Evolutionary conservation across 2,797 vertebrate genomes (phyloP).

Genomic region (Synanceia verrucosa): DNA sequence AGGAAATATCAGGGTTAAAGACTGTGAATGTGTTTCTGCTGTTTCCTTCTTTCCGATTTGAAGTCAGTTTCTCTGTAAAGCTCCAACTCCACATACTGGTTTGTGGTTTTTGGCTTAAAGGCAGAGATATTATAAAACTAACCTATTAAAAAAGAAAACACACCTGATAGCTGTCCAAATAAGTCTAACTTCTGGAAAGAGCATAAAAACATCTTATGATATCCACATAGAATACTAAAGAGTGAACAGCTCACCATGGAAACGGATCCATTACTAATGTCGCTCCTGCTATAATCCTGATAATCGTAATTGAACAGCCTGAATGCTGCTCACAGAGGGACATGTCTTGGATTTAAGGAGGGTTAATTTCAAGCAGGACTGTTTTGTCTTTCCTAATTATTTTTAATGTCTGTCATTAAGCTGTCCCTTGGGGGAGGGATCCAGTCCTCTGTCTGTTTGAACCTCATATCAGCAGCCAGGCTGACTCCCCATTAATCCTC

Average conservation of each 20-base stretch:
- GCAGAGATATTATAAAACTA: not conserved
- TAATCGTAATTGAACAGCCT: slow-evolving; percentile 53
- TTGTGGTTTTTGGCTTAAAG: not conserved
- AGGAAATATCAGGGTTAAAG: slow-evolving; percentile 43
- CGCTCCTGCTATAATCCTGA: slow-evolving; percentile 42
- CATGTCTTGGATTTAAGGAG: slow-evolving; percentile 47
- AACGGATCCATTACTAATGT: slow-evolving; percentile 9
- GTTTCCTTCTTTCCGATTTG: slow-evolving; percentile 55
- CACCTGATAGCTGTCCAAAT: not conserved
- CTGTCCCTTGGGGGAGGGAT: slow-evolving; percentile 52
- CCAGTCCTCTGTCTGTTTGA: slow-evolving; percentile 64
- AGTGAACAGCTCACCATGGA: not conserved
- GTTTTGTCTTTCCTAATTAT: slow-evolving; percentile 79
- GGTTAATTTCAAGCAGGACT: slow-evolving; percentile 69
- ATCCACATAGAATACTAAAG: not conserved
- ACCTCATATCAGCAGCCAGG: slow-evolving; percentile 72
- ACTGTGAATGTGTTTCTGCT: slow-evolving; percentile 42
- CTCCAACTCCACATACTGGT: not conserved
- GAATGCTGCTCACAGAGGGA: slow-evolving; percentile 39
- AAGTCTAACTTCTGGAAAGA: slow-evolving; percentile 7
- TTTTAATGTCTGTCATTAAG: slow-evolving; percentile 80
- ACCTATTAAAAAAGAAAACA: not conserved
- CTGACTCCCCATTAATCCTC: slow-evolving; percentile 73
- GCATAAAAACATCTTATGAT: not conserved
- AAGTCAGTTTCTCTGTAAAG: slow-evolving; percentile 16